Percentiles rank a stretch among this genome's conserved stretches.
Conservation (phyloP, 2,888 invertebrate species). For the Polydrusus cervinus region DNA sequence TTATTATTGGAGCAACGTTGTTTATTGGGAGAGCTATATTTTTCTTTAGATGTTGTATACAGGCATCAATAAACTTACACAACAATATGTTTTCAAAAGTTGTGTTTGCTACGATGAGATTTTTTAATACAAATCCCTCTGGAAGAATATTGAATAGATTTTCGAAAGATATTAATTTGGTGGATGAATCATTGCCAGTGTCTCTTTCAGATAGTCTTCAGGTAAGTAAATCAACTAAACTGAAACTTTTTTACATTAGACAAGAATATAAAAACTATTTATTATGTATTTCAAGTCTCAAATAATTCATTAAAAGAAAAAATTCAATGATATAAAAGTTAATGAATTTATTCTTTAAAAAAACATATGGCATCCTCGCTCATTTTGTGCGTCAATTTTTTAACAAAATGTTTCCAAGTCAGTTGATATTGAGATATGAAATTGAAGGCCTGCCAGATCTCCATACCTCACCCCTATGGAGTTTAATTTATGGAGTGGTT, state of each 20-base stretch:
- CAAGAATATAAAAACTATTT: too few species aligned
- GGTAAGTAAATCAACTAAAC: conserved; percentile 60
- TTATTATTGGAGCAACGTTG: conserved; percentile 66
- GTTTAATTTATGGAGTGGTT: too few species aligned
- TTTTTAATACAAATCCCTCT: conserved; percentile 81
- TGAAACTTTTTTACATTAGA: neutral
- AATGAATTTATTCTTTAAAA: too few species aligned
- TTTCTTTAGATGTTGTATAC: conserved; percentile 74
- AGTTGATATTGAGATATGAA: too few species aligned
- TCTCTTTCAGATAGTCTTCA: conserved; percentile 73
- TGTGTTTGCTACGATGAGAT: conserved; percentile 76
- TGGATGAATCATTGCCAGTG: conserved; percentile 73
- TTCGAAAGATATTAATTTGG: conserved; percentile 80
- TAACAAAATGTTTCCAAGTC: too few species aligned
- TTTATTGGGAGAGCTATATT: conserved; percentile 71
- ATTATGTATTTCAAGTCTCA: too few species aligned
- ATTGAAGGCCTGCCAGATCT: too few species aligned
- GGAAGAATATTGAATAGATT: conserved; percentile 81
- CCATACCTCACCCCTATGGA: too few species aligned
- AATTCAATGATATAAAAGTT: too few species aligned
- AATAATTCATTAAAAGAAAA: too few species aligned
- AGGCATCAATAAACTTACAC: conserved; percentile 75
- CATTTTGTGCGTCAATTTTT: too few species aligned
- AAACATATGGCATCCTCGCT: too few species aligned
- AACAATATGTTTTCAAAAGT: conserved; percentile 46